Evolutionary conservation across 2,113 vertebrate genomes (phyloP), one percentile per base, ranked within the genome.

Genomic region (Telmatochromis bifrenatus): DNA sequence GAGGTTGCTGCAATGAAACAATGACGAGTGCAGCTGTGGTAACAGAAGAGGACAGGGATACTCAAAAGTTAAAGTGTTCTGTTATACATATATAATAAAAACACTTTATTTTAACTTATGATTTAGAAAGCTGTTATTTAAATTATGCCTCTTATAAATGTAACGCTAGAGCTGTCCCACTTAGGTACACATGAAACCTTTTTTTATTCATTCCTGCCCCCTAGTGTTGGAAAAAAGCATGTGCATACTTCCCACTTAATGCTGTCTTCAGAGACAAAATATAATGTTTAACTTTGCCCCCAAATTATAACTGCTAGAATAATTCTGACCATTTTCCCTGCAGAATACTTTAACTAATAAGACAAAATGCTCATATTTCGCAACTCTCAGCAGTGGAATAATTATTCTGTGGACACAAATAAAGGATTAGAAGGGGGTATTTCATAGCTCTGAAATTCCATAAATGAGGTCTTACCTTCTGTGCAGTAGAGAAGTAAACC

Each of bases 381-480:
- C 68, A 73, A 73, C 68, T 6, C 21, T 73, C 21, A 73, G 12
- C 2, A 42, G 65, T 70, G n/a, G 65, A 70, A 73, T 45, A 23
- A 42, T 70, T 73, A 45, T 26, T 45, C 65, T 42, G 37, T 73
- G 13, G 8, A 73, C 37, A 73, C 39, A 73, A 73, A 26, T 35
- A 23, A 7, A 19, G 10, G 19, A 31, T 9, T 17, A 26, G 3
- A 17, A 13, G 15, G 4, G 28, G 33, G 2, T 56, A 58, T 51
- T 49, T 13, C 2, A 42, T 51, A 3, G 55, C 47, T 79, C 9
- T 70, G 26, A 70, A 4, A n/a, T 5, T 8, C 60, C 15, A 3
- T n/a, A 56, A 75, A 55, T 13, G 9, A 39, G 21, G 6, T 83
- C 93, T 92, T 91, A 96, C 96, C 96, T 92, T 65, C 7, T 92